phyloP scores from a whole-genome alignment of 2,888 invertebrate genomes.

The Criorhina ranunculi region DNA sequence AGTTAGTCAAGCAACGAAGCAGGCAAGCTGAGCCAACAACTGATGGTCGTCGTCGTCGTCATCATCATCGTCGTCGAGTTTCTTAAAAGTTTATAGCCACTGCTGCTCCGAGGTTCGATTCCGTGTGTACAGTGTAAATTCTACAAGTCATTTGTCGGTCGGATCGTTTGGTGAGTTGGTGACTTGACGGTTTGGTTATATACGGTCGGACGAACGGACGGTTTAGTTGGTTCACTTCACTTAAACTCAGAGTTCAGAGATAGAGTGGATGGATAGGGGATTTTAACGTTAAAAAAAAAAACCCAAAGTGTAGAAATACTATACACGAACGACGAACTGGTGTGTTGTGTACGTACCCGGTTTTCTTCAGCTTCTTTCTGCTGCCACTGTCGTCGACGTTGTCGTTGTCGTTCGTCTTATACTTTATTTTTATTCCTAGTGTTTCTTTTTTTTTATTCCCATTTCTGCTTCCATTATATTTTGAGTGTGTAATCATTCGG shows the following conservation, averaged over 20 bases:
- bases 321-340: slow-evolving; percentile 41
- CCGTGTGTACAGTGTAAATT: slow-evolving; percentile 72
- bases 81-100: slow-evolving; percentile 73
- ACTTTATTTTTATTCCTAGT: slow-evolving; percentile 61
- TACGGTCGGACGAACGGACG: slow-evolving; percentile 52
- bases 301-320: slow-evolving; percentile 66
- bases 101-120: slow-evolving; percentile 67
- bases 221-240: slow-evolving; percentile 76
- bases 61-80: slow-evolving; percentile 54
- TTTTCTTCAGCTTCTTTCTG: slow-evolving; percentile 44
- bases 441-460: slow-evolving; percentile 42
- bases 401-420: slow-evolving; percentile 67
- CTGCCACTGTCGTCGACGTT: slow-evolving; percentile 38
- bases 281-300: slow-evolving; percentile 65
- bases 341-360: slow-evolving; percentile 65
- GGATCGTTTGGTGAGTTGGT: slow-evolving; percentile 36
- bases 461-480: slow-evolving; percentile 71
- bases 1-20: slow-evolving; percentile 75
- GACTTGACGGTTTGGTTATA: slow-evolving; percentile 53
- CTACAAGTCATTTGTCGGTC: slow-evolving; percentile 72
- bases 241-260: slow-evolving; percentile 75
- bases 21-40: slow-evolving; percentile 76
- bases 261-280: slow-evolving; percentile 68
- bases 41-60: slow-evolving; percentile 74
- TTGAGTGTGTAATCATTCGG: slow-evolving; percentile 75